Conservation (phyloP, 2,113 vertebrate species). For the Heloderma charlesbogerti region DNA sequence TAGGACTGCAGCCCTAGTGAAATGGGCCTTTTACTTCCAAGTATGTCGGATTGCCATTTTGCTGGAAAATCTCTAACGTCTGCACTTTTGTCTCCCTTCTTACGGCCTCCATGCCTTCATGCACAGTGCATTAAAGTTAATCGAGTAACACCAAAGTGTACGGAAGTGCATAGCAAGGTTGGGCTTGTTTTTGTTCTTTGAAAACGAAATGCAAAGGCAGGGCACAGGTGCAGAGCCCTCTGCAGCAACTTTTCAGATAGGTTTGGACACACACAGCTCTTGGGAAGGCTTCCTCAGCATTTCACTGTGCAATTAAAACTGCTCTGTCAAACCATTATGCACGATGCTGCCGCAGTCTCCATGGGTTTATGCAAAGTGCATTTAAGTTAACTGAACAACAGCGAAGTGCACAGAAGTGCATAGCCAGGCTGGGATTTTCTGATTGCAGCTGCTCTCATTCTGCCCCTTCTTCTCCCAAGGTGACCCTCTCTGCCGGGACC, state of each 20-base stretch:
- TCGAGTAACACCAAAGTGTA: no score
- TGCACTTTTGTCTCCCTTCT: background rate
- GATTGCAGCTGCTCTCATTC: background rate
- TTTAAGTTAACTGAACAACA: background rate
- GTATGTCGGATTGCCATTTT: background rate
- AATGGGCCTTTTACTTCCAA: background rate
- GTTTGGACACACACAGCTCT: no score
- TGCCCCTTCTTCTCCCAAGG: slow-evolving; percentile 41
- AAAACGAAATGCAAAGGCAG: no score
- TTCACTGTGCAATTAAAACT: no score
- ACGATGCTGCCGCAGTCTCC: background rate
- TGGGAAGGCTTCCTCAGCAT: no score
- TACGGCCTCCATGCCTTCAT: background rate
- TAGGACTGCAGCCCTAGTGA: background rate
- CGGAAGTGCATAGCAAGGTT: no score
- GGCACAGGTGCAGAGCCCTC: no score
- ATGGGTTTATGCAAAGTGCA: background rate
- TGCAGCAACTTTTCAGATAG: no score
- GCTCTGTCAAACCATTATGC: no score
- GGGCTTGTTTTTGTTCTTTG: no score
- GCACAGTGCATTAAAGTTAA: no score
- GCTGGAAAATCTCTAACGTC: background rate
- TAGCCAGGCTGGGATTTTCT: background rate
- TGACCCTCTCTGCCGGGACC: slow-evolving; percentile 57
- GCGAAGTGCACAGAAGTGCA: background rate